Evolutionary conservation across 2,888 invertebrate species (phyloP), one percentile per base, ranked within the genome.

Genomic region (Pherbina coryleti): DNA sequence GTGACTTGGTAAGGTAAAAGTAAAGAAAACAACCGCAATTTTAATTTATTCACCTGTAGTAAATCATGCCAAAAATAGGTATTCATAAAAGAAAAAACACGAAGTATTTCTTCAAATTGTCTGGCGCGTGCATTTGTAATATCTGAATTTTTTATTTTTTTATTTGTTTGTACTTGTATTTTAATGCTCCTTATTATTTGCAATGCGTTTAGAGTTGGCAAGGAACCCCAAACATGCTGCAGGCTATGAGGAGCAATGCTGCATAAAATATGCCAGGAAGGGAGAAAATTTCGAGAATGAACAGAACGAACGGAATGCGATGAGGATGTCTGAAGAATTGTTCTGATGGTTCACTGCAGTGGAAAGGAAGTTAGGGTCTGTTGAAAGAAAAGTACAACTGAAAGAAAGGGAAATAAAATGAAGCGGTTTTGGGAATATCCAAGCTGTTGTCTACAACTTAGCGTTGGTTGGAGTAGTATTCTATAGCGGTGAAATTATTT

Each of bases 231-330:
- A 60, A 73, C 37, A 55, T 67, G 66, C 66, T 79, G 79, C 79
- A 80, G 81, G 81, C 81, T 80, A 78, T 80, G 78, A 31, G 31
- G 31, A 81, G 81, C 51, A 79, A 81, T 80, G 81, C 77, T 76
- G 81, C 81, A 81, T 81, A 57, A 79, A 81, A 82, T 82, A 81
- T 53, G 67, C 44, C 75, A 75, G 75, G 37, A 69, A 69, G 44
- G 49, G 49, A 22, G 49, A 49, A 14, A 69, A 14, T 60, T 60
- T 60, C 11, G 8, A 64, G 4, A 31, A n/a, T 28, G 31, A 28
- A n/a, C n/a, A 7, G 25, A 64, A 64, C 11, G 34, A 60, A 31
- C 64, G 31, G 31, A 44, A 44, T 44, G 44, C 44, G 11, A 44
- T 44, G 44, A 11, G 7, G 44, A 44, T 44, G 44, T 44, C 44